Evolutionary conservation across 2,797 vertebrate species (phyloP).

Genomic region (Iguana delicatissima): DNA sequence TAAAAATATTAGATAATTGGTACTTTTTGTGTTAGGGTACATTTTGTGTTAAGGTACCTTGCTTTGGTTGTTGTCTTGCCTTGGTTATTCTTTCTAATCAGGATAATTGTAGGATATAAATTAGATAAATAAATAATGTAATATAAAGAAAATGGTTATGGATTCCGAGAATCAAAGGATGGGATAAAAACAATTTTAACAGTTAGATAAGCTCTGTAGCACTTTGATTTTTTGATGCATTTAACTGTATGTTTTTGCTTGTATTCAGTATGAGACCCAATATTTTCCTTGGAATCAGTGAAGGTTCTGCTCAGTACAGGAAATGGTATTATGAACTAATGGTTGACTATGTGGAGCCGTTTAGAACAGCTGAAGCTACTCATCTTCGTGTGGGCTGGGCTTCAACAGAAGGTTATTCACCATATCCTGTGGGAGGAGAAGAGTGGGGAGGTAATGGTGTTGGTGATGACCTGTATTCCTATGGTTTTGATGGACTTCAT

Average conservation of each 20-base stretch:
- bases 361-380: constrained; percentile 92
- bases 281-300: constrained; percentile 94
- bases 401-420: constrained; percentile 91
- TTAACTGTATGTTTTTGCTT: constrained; percentile 48
- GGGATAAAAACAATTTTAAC: not conserved
- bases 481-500: constrained; percentile 94
- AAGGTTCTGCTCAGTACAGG: constrained; percentile 95
- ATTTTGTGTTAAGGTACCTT: not conserved
- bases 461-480: constrained; percentile 95
- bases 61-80: not conserved
- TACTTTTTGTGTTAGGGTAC: not conserved
- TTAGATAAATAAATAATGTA: too few relatives aligned
- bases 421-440: constrained; percentile 92
- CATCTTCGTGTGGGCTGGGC: constrained; percentile 96
- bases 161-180: not conserved
- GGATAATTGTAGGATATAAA: too few relatives aligned
- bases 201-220: not conserved
- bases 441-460: constrained; percentile 96
- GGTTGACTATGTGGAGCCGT: constrained; percentile 89
- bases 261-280: constrained; percentile 91
- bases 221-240: constrained; percentile 10
- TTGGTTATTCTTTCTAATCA: too few relatives aligned
- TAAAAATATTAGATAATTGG: not conserved
- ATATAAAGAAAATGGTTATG: not conserved
- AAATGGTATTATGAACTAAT: constrained; percentile 98